phyloP scores from a whole-genome alignment of 1,140 invertebrate species.

The Monomorium pharaonis region DNA sequence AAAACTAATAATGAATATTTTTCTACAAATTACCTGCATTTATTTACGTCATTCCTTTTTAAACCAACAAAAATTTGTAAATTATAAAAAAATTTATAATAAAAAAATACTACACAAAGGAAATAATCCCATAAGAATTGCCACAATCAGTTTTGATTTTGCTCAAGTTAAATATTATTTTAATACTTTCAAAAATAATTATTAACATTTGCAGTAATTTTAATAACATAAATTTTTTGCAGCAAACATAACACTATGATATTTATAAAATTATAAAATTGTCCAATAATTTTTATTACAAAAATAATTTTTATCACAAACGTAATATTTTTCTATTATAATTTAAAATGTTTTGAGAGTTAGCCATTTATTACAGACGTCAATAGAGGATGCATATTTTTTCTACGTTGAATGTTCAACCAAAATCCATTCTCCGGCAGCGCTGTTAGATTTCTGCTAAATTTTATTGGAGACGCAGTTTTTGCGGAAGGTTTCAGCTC shows the following conservation, averaged over 20 bases:
- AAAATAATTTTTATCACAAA: neutral
- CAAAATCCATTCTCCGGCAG: constrained; percentile 73
- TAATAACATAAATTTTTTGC: neutral
- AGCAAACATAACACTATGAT: neutral
- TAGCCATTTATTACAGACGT: neutral
- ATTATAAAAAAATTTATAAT: too few relatives aligned
- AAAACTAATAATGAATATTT: too few relatives aligned
- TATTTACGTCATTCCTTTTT: too few relatives aligned
- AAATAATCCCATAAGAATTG: too few relatives aligned
- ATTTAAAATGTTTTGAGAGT: neutral
- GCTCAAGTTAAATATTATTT: too few relatives aligned
- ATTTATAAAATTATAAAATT: neutral
- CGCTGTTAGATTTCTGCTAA: neutral
- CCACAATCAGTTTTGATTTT: too few relatives aligned
- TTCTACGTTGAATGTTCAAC: constrained; percentile 65
- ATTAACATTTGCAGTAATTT: neutral
- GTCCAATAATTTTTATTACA: too few relatives aligned
- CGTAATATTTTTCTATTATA: neutral
- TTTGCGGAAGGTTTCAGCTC: neutral
- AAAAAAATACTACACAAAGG: too few relatives aligned
- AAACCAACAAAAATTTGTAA: too few relatives aligned
- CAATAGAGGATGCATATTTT: neutral
- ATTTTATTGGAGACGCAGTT: constrained; percentile 9
- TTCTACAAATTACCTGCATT: too few relatives aligned
- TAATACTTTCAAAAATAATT: neutral